These are phyloP conservation scores for Montipora sp. DNA, from an alignment of 64 coral and sea anemone species.

Conservation along the genomic window DNA sequence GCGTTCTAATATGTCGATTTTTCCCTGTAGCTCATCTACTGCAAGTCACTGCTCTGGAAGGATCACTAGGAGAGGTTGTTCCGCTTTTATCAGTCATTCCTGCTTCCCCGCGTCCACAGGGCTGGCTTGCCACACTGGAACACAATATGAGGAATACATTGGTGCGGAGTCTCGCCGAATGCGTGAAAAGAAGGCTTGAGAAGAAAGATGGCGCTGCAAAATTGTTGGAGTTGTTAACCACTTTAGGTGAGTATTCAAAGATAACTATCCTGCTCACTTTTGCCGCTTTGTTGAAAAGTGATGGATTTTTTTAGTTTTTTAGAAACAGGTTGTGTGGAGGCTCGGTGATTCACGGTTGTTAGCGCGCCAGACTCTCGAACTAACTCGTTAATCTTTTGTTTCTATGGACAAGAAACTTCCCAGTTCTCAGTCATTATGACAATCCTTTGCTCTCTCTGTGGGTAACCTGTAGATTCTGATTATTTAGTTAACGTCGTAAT, in stretches of 20 bases:
- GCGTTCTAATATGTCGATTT: background rate
- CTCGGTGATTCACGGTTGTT: too few relatives aligned
- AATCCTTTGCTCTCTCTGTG: too few relatives aligned
- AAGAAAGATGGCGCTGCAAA: background rate
- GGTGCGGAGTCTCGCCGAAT: constrained; percentile 62
- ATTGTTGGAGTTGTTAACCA: background rate
- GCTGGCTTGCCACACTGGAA: constrained; percentile 81
- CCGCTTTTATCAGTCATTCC: constrained; percentile 60
- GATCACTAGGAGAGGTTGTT: constrained; percentile 68
- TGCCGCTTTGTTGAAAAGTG: background rate
- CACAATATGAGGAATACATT: constrained; percentile 83
- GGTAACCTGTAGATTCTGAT: too few relatives aligned
- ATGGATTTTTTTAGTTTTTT: too few relatives aligned
- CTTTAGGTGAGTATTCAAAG: background rate
- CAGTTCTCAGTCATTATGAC: too few relatives aligned
- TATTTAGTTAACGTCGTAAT: too few relatives aligned
- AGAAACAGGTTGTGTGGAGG: too few relatives aligned
- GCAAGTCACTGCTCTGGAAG: constrained; percentile 80
- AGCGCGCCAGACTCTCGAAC: too few relatives aligned
- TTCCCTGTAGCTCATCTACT: constrained; percentile 81
- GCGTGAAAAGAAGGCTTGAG: constrained; percentile 51
- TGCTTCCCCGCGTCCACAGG: constrained; percentile 75
- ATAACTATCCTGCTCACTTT: background rate
- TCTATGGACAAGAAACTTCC: too few relatives aligned
- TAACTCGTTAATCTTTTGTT: too few relatives aligned